Percentiles rank a stretch among this genome's conserved stretches.
Conservation (phyloP, 2,113 vertebrate genomes). For the Percopsis transmontana region DNA sequence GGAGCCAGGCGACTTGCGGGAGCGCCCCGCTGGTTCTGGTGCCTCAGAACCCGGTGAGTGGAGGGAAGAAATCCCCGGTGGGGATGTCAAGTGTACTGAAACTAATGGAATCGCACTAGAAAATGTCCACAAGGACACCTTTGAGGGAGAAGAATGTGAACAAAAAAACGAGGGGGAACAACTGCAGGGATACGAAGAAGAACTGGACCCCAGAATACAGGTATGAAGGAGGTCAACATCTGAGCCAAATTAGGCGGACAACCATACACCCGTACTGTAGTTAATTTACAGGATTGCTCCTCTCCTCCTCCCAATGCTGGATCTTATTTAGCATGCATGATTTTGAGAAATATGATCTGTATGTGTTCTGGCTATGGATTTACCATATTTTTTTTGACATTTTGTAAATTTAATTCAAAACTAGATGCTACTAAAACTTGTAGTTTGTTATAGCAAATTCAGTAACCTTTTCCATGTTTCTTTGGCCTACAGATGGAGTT, state of each 20-base stretch:
- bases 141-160: constrained; percentile 25
- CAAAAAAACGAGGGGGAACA: constrained; percentile 48
- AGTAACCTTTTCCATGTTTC: background rate
- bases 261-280: no score
- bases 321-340: no score
- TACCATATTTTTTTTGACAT: no score
- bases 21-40: constrained; percentile 79
- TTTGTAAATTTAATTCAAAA: background rate
- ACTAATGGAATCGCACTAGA: constrained; percentile 23
- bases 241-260: background rate
- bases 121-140: constrained; percentile 33
- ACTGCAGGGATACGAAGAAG: constrained; percentile 68
- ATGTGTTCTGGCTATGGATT: no score
- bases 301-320: no score
- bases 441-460: background rate
- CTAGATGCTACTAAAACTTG: background rate
- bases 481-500: constrained; percentile 82
- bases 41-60: constrained; percentile 71
- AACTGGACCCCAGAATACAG: constrained; percentile 82
- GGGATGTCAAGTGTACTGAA: constrained; percentile 48
- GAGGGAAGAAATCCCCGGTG: constrained; percentile 71
- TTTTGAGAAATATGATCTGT: no score
- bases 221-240: constrained; percentile 42
- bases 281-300: no score
- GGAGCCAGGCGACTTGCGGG: constrained; percentile 73